Evolutionary conservation across 2,113 vertebrate species (phyloP), one percentile per base, ranked within the genome.

Genomic region (Lepus americanus): DNA sequence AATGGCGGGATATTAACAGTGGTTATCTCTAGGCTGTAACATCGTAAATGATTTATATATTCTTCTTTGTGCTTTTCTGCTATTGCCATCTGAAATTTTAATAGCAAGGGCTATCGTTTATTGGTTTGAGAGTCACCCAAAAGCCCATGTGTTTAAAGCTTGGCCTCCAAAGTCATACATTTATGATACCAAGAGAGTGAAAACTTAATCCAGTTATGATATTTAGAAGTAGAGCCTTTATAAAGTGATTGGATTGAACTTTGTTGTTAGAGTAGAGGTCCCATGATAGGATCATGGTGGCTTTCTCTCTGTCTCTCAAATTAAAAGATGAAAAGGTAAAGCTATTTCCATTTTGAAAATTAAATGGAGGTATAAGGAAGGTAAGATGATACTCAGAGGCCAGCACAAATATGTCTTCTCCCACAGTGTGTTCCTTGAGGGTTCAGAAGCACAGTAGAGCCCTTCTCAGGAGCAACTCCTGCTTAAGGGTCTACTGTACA

Each of bases 61-160:
- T 31, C 27, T 69, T 81, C 51, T 83, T 55, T 89, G 51, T 77
- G 63, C 11, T 72, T 70, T 81, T 92, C 90, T 76, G 23, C 83
- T 88, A 36, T 81, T 70, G 25, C 16, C 49, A 63, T 87, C 27
- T 36, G 63, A 73, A 78, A 51, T 31, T 67, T 61, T 83, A 44
- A 67, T 80, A 25, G 59, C 49, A 22, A 80, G 6, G 27, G 36
- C 55, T 76, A 64, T 63, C 36, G 13, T 79, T 59, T 51, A 29
- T 23, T 23, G 49, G 6, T 80, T 87, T 49, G 79, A 87, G 11
- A 87, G 33, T 76, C 4, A 13, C 33, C 36, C 17, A 64, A 59
- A 87, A 64, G 73, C 55, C 55, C 55, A 59, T 59, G 5, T 59
- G 13, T 59, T 59, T 14, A 59, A 59, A 17, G 19, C 19, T 59